A percentile compares a stretch with the other conserved stretches of the same genome.
These are phyloP conservation scores for Bryconaethiops microstoma DNA, from an alignment of 2,797 vertebrate genomes.

Conservation along the genomic window DNA sequence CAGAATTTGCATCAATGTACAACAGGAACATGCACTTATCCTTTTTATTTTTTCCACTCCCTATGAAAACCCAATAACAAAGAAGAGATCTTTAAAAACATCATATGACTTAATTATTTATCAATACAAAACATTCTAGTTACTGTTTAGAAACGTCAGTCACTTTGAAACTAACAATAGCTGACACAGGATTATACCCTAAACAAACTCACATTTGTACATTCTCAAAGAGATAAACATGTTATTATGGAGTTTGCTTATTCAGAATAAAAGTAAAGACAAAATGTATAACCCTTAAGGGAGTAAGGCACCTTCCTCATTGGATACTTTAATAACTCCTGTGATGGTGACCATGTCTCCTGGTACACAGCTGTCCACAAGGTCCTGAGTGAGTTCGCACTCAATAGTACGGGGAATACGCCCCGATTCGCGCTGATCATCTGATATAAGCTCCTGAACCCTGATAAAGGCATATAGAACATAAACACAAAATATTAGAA, in stretches of 20 bases:
- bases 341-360: conserved; percentile 92
- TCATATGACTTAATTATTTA: neutral
- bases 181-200: neutral
- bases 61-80: conserved; percentile 69
- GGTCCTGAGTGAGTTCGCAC: conserved; percentile 91
- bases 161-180: conserved; percentile 13
- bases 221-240: neutral
- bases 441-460: conserved; percentile 91
- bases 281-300: neutral
- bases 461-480: conserved; percentile 66
- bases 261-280: neutral
- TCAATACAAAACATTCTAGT: neutral
- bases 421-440: conserved; percentile 92
- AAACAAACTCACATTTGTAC: neutral
- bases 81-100: neutral
- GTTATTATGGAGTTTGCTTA: neutral
- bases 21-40: conserved; percentile 97
- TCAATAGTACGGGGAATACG: conserved; percentile 95
- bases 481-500: neutral
- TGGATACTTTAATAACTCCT: conserved; percentile 90
- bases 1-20: conserved; percentile 92
- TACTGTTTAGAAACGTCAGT: neutral
- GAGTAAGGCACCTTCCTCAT: conserved; percentile 83
- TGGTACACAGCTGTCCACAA: conserved; percentile 95
- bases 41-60: conserved; percentile 84